A percentile compares a stretch with the other conserved stretches of the same genome.
phyloP scores from a whole-genome alignment of 2,888 invertebrate genomes.

The Scaptomyza caliginosa region DNA sequence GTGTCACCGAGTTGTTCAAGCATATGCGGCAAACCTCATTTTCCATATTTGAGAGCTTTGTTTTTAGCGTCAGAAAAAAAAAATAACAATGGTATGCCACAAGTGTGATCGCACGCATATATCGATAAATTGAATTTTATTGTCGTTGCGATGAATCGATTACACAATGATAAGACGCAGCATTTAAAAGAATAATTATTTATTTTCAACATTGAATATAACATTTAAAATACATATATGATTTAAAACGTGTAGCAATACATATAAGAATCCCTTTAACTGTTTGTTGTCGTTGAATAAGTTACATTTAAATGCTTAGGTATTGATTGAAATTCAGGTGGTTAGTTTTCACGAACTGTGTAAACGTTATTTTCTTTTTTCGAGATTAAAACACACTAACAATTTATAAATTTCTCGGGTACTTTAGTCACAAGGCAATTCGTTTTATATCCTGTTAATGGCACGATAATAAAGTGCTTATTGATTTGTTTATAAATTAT shows the following conservation, averaged over 20 bases:
- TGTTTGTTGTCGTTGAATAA: conserved; percentile 52
- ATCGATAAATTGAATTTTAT: conserved; percentile 10
- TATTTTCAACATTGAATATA: conserved; percentile 78
- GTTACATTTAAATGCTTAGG: conserved; percentile 66
- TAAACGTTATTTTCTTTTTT: conserved; percentile 47
- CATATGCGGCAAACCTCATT: conserved; percentile 35
- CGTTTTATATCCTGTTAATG: conserved; percentile 43
- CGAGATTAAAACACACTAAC: conserved; percentile 54
- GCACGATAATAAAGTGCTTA: conserved; percentile 61
- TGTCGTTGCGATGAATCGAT: conserved; percentile 30
- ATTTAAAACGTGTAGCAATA: conserved; percentile 59
- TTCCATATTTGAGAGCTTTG: conserved; percentile 19
- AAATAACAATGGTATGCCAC: background rate
- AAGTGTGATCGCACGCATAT: conserved; percentile 11
- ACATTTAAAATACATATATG: conserved; percentile 63
- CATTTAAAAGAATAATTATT: conserved; percentile 73
- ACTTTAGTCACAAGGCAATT: conserved; percentile 46
- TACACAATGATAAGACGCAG: background rate
- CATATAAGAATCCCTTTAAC: conserved; percentile 20
- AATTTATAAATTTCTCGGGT: conserved; percentile 21
- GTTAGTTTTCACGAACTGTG: conserved; percentile 58
- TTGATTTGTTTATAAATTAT: conserved; percentile 16
- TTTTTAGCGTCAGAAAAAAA: background rate
- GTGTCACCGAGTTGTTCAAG: conserved; percentile 12
- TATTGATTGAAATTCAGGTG: conserved; percentile 68